These are phyloP conservation scores for Holcopasites calliopsidis DNA, from an alignment of 1,140 invertebrate species.

Conservation along the genomic window DNA sequence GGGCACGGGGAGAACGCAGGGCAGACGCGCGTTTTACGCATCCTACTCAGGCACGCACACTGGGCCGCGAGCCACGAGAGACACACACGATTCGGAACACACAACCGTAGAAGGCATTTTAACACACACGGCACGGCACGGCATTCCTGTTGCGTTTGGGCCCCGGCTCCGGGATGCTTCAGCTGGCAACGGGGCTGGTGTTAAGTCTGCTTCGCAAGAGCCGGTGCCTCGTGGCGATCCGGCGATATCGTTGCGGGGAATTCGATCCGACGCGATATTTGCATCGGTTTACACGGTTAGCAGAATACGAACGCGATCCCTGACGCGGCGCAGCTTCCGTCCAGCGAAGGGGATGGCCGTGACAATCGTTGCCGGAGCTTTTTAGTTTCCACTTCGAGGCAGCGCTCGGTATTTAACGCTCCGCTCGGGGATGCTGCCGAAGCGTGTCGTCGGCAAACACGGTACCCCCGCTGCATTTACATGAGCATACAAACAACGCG, in stretches of 20 bases:
- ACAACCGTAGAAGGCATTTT: conserved; percentile 74
- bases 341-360: too few species aligned
- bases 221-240: conserved; percentile 39
- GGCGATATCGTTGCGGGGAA: conserved; percentile 45
- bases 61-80: conserved; percentile 31
- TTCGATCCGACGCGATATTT: conserved; percentile 54
- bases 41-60: conserved; percentile 56
- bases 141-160: conserved; percentile 78
- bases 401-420: conserved; percentile 13
- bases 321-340: neutral
- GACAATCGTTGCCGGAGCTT: neutral
- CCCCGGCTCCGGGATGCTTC: conserved; percentile 71
- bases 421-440: too few species aligned
- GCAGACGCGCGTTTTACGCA: conserved; percentile 66
- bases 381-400: conserved; percentile 14
- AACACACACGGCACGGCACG: too few species aligned
- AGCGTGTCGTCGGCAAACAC: conserved; percentile 64
- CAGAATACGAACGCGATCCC: conserved; percentile 36
- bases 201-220: conserved; percentile 66
- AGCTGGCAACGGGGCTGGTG: conserved; percentile 76
- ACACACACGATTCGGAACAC: conserved; percentile 49
- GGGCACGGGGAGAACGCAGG: conserved; percentile 52
- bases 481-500: conserved; percentile 71
- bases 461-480: conserved; percentile 68
- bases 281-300: conserved; percentile 39